These are phyloP conservation scores for Pseudomyrmex cubaensis DNA, from an alignment of 1,140 invertebrate species.

Conservation along the genomic window DNA sequence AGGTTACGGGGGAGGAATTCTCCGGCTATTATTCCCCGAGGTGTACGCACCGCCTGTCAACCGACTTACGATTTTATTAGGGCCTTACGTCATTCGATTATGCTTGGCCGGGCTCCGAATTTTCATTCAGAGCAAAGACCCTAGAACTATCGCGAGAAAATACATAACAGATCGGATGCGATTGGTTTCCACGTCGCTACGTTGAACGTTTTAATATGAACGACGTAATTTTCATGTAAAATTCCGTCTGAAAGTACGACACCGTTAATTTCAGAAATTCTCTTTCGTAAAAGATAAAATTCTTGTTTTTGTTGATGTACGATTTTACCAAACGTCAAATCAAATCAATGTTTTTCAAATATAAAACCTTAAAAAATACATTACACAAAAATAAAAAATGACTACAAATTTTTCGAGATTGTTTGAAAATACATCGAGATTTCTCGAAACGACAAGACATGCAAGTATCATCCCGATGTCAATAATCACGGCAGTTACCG, in stretches of 20 bases:
- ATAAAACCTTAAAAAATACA: too few species aligned
- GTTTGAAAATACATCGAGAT: background rate
- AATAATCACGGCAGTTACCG: constrained; percentile 31
- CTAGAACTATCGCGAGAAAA: constrained; percentile 34
- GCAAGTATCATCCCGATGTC: constrained; percentile 68
- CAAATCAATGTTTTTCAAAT: too few species aligned
- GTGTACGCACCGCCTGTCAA: constrained; percentile 79
- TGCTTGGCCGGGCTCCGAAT: constrained; percentile 64
- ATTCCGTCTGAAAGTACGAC: background rate
- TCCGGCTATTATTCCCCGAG: constrained; percentile 70
- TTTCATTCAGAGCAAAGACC: constrained; percentile 57
- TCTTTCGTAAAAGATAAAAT: background rate
- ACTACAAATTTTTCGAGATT: background rate
- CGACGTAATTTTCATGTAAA: constrained; percentile 25
- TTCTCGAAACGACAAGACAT: background rate
- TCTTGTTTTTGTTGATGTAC: too few species aligned
- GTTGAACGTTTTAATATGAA: constrained; percentile 1
- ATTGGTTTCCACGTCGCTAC: constrained; percentile 27
- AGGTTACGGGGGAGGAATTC: constrained; percentile 82
- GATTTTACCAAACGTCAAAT: too few species aligned
- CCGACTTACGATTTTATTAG: constrained; percentile 85
- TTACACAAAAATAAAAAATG: background rate
- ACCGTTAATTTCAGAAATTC: background rate
- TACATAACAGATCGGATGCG: constrained; percentile 51
- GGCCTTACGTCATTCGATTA: constrained; percentile 84